Evolutionary conservation across 2,113 vertebrate genomes (phyloP).

Genomic region (Psittacula cyanocephala): DNA sequence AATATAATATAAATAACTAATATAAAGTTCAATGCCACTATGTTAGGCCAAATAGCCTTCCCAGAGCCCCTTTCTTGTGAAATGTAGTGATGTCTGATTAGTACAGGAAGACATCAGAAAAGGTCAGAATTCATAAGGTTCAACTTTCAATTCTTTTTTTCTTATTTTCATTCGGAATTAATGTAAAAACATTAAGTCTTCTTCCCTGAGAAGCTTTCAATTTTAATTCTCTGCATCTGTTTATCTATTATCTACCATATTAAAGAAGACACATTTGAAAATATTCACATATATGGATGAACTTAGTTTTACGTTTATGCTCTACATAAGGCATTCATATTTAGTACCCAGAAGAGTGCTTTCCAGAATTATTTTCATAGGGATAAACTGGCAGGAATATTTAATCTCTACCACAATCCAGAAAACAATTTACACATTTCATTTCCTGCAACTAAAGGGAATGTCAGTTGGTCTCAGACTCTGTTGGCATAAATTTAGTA

Average conservation of each 20-base stretch:
- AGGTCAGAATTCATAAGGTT: neutral
- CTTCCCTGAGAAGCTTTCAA: neutral
- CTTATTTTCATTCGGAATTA: neutral
- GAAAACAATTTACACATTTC: neutral
- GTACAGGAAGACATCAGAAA: neutral
- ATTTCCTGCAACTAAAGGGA: neutral
- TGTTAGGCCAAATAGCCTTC: neutral
- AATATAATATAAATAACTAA: neutral
- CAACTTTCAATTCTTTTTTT: neutral
- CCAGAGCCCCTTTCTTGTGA: neutral
- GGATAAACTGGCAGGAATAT: neutral
- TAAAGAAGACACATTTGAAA: neutral
- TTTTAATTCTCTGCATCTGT: neutral
- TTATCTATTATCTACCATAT: neutral
- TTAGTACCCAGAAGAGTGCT: neutral
- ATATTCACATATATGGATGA: neutral
- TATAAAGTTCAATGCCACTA: neutral
- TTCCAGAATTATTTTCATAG: neutral
- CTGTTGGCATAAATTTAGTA: neutral
- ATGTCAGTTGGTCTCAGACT: neutral
- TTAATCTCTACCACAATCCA: neutral
- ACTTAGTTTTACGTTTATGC: neutral
- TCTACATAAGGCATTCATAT: neutral
- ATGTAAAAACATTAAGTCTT: neutral
- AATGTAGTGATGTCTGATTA: neutral